Percentiles rank a stretch among this genome's conserved stretches.
These are phyloP conservation scores for Pterophyllum scalare DNA, from an alignment of 2,113 vertebrate species.

Conservation along the genomic window DNA sequence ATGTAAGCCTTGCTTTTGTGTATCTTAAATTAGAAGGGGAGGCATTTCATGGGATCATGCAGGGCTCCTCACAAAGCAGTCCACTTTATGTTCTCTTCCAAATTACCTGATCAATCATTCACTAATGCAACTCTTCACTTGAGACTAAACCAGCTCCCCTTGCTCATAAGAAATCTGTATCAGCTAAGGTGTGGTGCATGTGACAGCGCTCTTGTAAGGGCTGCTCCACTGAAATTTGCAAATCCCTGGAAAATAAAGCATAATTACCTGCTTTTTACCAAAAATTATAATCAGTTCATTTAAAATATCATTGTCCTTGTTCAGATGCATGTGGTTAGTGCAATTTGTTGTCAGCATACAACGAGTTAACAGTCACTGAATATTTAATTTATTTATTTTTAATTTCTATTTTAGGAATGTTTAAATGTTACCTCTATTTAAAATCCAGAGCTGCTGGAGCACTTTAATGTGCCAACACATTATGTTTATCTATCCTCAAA, in stretches of 20 bases:
- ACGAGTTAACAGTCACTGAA: not conserved
- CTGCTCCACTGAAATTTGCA: not conserved
- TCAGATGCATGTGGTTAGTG: not conserved
- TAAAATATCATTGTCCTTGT: not conserved
- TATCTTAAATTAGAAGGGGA: conserved; percentile 11
- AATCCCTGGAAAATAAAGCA: not conserved
- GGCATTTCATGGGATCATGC: not conserved
- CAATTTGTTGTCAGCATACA: not conserved
- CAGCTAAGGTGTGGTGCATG: not conserved
- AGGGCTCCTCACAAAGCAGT: conserved; percentile 15
- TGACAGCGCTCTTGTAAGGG: not conserved
- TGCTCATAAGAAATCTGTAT: not conserved
- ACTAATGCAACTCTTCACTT: conserved; percentile 9
- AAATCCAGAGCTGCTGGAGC: not conserved
- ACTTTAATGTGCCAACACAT: conserved; percentile 17
- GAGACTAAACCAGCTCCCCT: conserved; percentile 3
- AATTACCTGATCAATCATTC: conserved; percentile 27
- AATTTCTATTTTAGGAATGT: not conserved
- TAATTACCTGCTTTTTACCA: not conserved
- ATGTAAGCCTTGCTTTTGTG: not conserved
- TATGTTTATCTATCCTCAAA: conserved; percentile 53
- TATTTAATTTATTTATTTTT: not conserved
- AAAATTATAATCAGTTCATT: not conserved
- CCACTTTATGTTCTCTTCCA: conserved; percentile 7
- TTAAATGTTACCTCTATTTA: conserved; percentile 33